phyloP scores from a whole-genome alignment of 1,140 invertebrate species.

The Euschistus heros region DNA sequence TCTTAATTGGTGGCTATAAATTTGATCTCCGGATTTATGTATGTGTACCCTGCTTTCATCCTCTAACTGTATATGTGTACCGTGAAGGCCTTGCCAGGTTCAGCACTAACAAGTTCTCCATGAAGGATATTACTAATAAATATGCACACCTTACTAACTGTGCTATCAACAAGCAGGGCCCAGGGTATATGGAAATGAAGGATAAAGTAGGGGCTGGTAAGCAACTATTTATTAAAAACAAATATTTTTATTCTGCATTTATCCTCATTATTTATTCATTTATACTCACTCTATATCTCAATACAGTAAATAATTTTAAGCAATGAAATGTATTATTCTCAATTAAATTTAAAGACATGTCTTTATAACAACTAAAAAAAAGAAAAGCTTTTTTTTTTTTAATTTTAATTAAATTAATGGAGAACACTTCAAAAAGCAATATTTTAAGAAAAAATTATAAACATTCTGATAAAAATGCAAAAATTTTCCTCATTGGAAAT shows the following conservation, averaged over 20 bases:
- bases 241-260: neutral
- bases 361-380: too few species aligned
- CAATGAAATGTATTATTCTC: too few species aligned
- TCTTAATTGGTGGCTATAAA: constrained; percentile 78
- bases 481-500: too few species aligned
- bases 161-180: constrained; percentile 67
- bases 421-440: too few species aligned
- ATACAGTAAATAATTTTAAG: too few species aligned
- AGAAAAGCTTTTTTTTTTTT: too few species aligned
- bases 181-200: constrained; percentile 67
- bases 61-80: constrained; percentile 72
- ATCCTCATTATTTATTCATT: too few species aligned
- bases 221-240: constrained; percentile 18
- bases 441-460: too few species aligned
- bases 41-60: constrained; percentile 68
- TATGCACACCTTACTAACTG: constrained; percentile 86
- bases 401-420: too few species aligned
- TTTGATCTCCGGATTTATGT: constrained; percentile 78
- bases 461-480: too few species aligned
- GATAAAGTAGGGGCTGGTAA: constrained; percentile 63
- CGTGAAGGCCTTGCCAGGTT: constrained; percentile 59
- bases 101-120: constrained; percentile 69
- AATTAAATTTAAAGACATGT: too few species aligned
- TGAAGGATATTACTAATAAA: constrained; percentile 69
- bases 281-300: too few species aligned